Percentiles rank a stretch among this genome's conserved stretches.
Conservation (phyloP, 2,797 vertebrate genomes). For the Peromyscus attwateri region DNA sequence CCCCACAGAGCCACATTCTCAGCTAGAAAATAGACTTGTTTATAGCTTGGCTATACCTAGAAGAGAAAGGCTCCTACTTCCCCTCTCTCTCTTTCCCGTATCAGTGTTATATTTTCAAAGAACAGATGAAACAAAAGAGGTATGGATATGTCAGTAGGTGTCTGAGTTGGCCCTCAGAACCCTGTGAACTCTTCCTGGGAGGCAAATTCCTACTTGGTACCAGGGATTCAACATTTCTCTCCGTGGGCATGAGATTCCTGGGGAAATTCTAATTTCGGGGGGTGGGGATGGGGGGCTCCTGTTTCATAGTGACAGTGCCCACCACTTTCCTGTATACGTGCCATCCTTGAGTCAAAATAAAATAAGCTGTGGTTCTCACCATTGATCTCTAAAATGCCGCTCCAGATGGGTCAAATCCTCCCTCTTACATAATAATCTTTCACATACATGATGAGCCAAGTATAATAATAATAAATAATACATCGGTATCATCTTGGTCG, state of each 20-base stretch:
- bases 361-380: background rate
- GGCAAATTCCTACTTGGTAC: background rate
- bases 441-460: background rate
- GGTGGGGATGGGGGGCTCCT: background rate
- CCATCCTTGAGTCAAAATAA: slow-evolving; percentile 20
- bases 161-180: background rate
- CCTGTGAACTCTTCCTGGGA: background rate
- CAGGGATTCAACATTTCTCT: background rate
- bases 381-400: background rate
- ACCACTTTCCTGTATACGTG: background rate
- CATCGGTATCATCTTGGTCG: background rate
- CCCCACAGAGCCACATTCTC: background rate
- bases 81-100: background rate
- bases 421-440: background rate
- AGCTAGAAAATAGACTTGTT: background rate
- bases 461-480: background rate
- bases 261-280: background rate
- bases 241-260: background rate
- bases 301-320: background rate
- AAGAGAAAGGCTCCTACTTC: background rate
- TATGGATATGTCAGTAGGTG: background rate
- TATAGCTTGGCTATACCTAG: background rate
- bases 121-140: background rate
- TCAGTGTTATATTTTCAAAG: background rate
- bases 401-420: background rate